phyloP scores from a whole-genome alignment of 2,113 vertebrate genomes.

The Oncorhynchus tshawytscha region DNA sequence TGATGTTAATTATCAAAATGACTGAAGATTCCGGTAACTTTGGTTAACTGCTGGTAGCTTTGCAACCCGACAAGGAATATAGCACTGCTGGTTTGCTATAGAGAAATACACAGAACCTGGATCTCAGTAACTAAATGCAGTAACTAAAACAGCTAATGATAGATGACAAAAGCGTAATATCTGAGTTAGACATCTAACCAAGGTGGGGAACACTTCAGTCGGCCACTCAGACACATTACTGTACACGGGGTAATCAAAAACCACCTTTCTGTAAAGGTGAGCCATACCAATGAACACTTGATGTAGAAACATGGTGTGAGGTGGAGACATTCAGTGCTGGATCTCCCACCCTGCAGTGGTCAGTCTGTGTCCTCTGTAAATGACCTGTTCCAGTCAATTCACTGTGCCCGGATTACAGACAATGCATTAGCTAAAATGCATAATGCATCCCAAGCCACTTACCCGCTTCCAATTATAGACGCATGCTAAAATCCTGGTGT shows the following conservation, averaged over 20 bases:
- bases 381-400: conserved; percentile 28
- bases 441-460: conserved; percentile 68
- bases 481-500: conserved; percentile 54
- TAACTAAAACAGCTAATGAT: not conserved
- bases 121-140: not conserved
- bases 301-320: not conserved
- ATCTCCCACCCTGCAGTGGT: not conserved
- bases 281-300: not conserved
- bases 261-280: no score
- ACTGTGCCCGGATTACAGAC: conserved; percentile 55
- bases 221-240: no score
- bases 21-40: no score
- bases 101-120: no score
- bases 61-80: no score
- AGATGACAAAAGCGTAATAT: not conserved
- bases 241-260: no score
- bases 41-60: no score
- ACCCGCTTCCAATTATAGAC: conserved; percentile 65
- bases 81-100: no score
- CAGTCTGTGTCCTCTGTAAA: conserved; percentile 2
- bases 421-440: conserved; percentile 67
- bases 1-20: no score
- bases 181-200: no score
- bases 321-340: not conserved
- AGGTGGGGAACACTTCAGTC: no score